Evolutionary conservation across 92 coral and sea anemone species (phyloP).

Genomic region (Zoanthus gigantus): DNA sequence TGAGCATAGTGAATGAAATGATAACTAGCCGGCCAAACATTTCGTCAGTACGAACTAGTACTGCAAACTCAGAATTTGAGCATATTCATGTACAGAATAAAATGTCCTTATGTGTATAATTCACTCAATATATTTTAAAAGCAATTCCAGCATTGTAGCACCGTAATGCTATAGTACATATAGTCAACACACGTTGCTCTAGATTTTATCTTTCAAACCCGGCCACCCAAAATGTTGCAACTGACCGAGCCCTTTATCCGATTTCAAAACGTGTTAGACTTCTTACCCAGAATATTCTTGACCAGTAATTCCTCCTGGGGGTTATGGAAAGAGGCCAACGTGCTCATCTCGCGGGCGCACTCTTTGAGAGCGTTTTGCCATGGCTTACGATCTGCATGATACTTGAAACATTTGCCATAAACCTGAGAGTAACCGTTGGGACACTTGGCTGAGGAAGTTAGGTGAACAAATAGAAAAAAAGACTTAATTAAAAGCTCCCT

Average conservation of each 20-base stretch:
- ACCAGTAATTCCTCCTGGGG: conserved; percentile 65
- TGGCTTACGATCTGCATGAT: conserved; percentile 69
- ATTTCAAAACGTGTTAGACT: background rate
- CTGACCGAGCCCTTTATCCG: background rate
- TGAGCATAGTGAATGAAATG: background rate
- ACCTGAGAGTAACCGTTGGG: conserved; percentile 64
- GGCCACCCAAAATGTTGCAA: background rate
- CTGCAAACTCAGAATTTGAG: background rate
- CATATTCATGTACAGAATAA: too few species aligned
- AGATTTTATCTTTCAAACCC: background rate
- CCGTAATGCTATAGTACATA: too few species aligned
- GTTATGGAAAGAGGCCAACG: conserved; percentile 70
- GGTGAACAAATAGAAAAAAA: background rate
- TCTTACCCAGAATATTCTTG: conserved; percentile 54
- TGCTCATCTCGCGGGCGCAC: conserved; percentile 78
- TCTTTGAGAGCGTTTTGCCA: conserved; percentile 79
- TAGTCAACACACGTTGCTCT: background rate
- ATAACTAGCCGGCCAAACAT: background rate
- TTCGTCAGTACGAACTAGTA: background rate
- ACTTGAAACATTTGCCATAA: conserved; percentile 81
- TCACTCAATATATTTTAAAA: too few species aligned
- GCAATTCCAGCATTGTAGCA: too few species aligned
- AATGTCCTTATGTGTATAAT: too few species aligned
- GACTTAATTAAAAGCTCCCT: background rate
- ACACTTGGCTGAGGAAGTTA: conserved; percentile 57